Evolutionary conservation across 2,888 invertebrate genomes (phyloP).

Genomic region (Oegoconia quadripuncta): DNA sequence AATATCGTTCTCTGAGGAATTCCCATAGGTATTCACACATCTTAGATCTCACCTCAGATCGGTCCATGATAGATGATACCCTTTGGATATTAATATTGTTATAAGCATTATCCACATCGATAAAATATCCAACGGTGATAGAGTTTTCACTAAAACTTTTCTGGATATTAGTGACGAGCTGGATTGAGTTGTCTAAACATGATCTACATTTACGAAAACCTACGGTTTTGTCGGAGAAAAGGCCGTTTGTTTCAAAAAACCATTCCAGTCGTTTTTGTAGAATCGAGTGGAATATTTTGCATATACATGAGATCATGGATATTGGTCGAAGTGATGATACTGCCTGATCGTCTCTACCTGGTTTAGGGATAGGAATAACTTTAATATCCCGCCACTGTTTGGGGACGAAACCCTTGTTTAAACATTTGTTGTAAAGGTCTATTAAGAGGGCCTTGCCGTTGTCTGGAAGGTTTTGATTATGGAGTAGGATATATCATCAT

Average conservation of each 20-base stretch:
- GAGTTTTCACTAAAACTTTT: conserved; percentile 4
- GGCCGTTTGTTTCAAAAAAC: no score
- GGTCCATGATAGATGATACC: no score
- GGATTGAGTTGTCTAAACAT: conserved; percentile 13
- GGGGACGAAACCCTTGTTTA: neutral
- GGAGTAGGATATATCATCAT: conserved; percentile 10
- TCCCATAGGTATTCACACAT: no score
- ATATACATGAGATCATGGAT: neutral
- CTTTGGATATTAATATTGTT: neutral
- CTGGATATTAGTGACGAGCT: conserved; percentile 14
- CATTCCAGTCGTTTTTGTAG: no score
- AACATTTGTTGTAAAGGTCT: neutral
- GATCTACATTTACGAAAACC: conserved; percentile 18
- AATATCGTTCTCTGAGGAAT: conserved; percentile 4
- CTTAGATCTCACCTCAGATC: conserved; percentile 4
- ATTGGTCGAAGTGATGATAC: neutral
- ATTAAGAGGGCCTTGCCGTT: neutral
- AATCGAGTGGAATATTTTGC: no score
- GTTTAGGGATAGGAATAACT: neutral
- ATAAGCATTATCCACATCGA: no score
- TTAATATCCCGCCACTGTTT: neutral
- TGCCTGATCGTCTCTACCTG: neutral
- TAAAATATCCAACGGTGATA: neutral
- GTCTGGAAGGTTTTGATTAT: conserved; percentile 9
- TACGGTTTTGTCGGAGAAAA: no score